Evolutionary conservation across 1,140 invertebrate species (phyloP), one percentile per base, ranked within the genome.

Genomic region (Zaprionus camerounensis): DNA sequence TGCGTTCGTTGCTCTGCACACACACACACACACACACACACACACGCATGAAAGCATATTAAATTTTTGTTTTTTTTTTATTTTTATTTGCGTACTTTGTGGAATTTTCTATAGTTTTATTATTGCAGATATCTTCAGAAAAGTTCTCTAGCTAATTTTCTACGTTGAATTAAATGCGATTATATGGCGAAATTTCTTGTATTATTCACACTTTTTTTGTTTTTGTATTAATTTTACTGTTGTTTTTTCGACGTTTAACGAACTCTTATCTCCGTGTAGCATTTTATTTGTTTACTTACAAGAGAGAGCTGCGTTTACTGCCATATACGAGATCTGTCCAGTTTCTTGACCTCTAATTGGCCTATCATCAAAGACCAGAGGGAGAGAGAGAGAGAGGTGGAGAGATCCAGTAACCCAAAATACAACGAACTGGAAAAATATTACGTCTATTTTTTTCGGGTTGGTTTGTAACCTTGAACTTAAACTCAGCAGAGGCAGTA

Each of bases 221-320:
- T 44, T 22, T 61, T 70, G 59, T 44, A n/a, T 69, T 51, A 31
- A 38, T 57, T 71, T 17, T 31, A 28, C 28, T 36, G 57, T 76
- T 26, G 34, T 44, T 51, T 67, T 80, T 71, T 66, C 46, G 65
- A 36, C 64, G 80, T 87, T 87, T 88, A 88, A 76, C 67, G 83
- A 88, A 87, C 83, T 84, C 74, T 84, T 88, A 88, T 87, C 83
- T 72, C 57, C 61, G 5, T 36, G 26, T 17, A 41, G 38, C 6
- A 24, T 71, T 51, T 62, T 57, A 64, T 78, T 85, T 85, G 55
- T 62, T 68, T 59, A 66, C 62, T 78, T 57, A 73, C 78, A 78
- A 82, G 65, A 71, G 64, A 12, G 64, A 12, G 38, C 13, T 15
- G 15, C 38, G n/a, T 41, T 38, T 28, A 44, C 49, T 5, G 51